A percentile compares a stretch with the other conserved stretches of the same genome.
phyloP scores from a whole-genome alignment of 2,888 invertebrate species.

The Lapara coniferarum region DNA sequence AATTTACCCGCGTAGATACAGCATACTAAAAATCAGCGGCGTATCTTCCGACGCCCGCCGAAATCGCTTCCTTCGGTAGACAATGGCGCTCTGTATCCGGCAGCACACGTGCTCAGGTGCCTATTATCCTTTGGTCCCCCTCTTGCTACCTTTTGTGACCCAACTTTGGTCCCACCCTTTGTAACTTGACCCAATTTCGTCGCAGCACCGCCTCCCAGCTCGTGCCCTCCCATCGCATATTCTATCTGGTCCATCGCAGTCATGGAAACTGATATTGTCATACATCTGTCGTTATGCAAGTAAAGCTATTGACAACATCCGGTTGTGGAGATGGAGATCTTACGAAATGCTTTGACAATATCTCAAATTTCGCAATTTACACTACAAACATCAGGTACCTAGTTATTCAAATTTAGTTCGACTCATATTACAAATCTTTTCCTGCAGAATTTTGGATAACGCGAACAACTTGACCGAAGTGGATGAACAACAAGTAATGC shows the following conservation, averaged over 20 bases:
- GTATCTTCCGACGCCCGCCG: conserved; percentile 71
- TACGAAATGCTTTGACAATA: conserved; percentile 13
- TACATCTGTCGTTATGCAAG: conserved; percentile 64
- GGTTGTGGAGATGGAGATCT: conserved; percentile 27
- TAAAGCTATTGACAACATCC: conserved; percentile 60
- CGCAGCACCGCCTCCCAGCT: conserved; percentile 67
- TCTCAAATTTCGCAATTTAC: conserved; percentile 21
- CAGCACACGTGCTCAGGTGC: conserved; percentile 82
- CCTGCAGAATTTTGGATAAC: neutral
- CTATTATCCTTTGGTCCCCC: conserved; percentile 72
- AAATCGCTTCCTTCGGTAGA: conserved; percentile 80
- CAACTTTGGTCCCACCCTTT: conserved; percentile 60
- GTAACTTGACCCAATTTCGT: conserved; percentile 79
- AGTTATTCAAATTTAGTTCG: neutral
- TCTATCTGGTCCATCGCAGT: conserved; percentile 44
- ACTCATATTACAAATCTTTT: neutral
- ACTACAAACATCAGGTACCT: neutral
- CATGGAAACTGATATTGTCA: conserved; percentile 57
- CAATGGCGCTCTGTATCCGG: conserved; percentile 80
- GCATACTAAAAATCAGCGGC: conserved; percentile 67
- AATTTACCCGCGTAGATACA: conserved; percentile 45
- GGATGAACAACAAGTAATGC: neutral
- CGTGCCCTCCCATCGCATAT: conserved; percentile 75
- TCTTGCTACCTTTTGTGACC: conserved; percentile 65
- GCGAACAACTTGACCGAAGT: neutral